Percentiles rank a stretch among this genome's conserved stretches.
These are phyloP conservation scores for Pholis gunnellus DNA, from an alignment of 2,113 vertebrate genomes.

Conservation along the genomic window DNA sequence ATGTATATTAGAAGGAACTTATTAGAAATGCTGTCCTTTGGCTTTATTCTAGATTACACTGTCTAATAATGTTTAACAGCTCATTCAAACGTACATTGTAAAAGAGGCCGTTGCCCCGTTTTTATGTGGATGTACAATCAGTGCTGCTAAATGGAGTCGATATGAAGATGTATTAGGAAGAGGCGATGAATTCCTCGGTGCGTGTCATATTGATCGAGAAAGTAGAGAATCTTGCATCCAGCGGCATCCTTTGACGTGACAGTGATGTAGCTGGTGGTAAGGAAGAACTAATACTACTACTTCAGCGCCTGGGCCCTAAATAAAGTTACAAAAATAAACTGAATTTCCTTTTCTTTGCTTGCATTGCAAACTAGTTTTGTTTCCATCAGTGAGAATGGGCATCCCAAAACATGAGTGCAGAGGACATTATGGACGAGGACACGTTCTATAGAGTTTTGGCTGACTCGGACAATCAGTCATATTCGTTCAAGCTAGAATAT, in stretches of 20 bases:
- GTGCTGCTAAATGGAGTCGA: background rate
- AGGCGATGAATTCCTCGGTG: background rate
- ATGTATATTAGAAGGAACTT: background rate
- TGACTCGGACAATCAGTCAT: too few relatives aligned
- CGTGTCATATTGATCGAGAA: background rate
- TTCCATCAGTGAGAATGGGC: too few relatives aligned
- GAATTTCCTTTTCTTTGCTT: too few relatives aligned
- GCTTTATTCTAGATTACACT: background rate
- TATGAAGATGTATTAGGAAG: background rate
- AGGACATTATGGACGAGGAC: too few relatives aligned
- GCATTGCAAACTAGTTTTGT: too few relatives aligned
- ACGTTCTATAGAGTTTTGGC: too few relatives aligned
- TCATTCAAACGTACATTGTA: background rate
- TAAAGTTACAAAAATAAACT: background rate
- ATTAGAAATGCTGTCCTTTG: constrained; percentile 16
- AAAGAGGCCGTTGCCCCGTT: background rate
- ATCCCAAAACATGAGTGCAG: too few relatives aligned
- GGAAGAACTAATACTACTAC: background rate
- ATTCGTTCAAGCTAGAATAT: too few relatives aligned
- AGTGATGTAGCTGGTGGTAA: background rate
- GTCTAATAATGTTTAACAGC: background rate
- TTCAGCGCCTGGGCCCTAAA: too few relatives aligned
- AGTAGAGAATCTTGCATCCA: background rate
- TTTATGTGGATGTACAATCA: background rate
- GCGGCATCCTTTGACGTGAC: background rate